These are phyloP conservation scores for Stenoptilia bipunctidactyla DNA, from an alignment of 2,888 invertebrate species.

Conservation along the genomic window DNA sequence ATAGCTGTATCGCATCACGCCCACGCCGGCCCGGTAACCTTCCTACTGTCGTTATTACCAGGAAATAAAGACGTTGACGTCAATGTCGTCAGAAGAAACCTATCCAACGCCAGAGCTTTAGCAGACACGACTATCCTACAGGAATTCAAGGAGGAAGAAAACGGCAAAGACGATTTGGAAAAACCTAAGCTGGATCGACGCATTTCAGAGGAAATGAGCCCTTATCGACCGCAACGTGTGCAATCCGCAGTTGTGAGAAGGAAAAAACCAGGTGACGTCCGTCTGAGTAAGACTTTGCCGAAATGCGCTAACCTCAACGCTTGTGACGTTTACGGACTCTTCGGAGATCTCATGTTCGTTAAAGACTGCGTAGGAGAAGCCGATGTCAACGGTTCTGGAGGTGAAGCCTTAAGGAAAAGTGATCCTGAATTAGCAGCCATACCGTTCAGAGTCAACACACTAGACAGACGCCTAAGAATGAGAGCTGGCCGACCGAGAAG, in stretches of 20 bases:
- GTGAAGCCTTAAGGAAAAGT: conserved; percentile 82
- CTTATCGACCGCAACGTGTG: conserved; percentile 53
- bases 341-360: conserved; percentile 90
- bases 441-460: conserved; percentile 84
- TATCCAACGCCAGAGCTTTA: conserved; percentile 49
- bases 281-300: conserved; percentile 84
- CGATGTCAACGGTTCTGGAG: conserved; percentile 77
- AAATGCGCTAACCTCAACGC: conserved; percentile 78
- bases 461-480: conserved; percentile 85
- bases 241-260: conserved; percentile 54
- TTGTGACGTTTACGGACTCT: conserved; percentile 91
- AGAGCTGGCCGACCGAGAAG: conserved; percentile 86
- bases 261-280: conserved; percentile 62
- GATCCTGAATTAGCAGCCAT: conserved; percentile 89
- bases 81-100: conserved; percentile 47
- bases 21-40: conserved; percentile 92
- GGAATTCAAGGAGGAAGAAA: conserved; percentile 58
- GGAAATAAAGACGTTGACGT: conserved; percentile 68
- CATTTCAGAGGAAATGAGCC: conserved; percentile 70
- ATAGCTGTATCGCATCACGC: conserved; percentile 94
- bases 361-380: conserved; percentile 88
- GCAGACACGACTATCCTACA: conserved; percentile 43
- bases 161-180: conserved; percentile 45
- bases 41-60: conserved; percentile 83
- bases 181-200: conserved; percentile 75